A percentile compares a stretch with the other conserved stretches of the same genome.
Conservation (phyloP, 2,797 vertebrate species). For the Muscicapa striata region DNA sequence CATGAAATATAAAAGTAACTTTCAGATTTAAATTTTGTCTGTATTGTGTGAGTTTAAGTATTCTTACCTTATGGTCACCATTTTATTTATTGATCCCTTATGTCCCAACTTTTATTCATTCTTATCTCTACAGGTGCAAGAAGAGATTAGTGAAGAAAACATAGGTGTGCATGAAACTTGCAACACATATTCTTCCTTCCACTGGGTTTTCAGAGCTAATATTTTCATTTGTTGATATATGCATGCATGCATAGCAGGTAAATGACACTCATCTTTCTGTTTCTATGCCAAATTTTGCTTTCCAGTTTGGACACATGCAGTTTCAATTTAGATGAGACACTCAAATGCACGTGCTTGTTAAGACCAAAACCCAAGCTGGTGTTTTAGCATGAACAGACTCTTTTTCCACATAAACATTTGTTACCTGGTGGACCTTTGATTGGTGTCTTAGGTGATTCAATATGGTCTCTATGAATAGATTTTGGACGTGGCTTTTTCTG, state of each 20-base stretch:
- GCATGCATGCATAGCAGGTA: constrained; percentile 61
- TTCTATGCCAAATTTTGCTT: constrained; percentile 9
- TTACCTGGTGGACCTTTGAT: constrained; percentile 93
- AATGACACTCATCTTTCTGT: background rate
- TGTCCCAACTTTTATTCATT: background rate
- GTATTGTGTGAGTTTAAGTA: background rate
- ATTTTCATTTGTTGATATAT: constrained; percentile 31
- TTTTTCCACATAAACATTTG: constrained; percentile 14
- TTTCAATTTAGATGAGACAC: constrained; percentile 18
- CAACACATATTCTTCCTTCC: background rate
- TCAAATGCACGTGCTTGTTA: constrained; percentile 15
- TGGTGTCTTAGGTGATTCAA: constrained; percentile 92
- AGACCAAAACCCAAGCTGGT: constrained; percentile 72
- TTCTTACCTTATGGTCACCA: background rate
- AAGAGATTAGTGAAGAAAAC: background rate
- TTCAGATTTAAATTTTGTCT: background rate
- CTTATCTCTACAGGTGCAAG: constrained; percentile 23
- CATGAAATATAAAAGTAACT: background rate
- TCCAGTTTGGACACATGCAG: constrained; percentile 38
- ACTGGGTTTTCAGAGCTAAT: background rate
- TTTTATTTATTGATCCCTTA: background rate
- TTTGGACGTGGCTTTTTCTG: constrained; percentile 91
- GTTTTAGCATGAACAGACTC: constrained; percentile 72
- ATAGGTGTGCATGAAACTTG: background rate
- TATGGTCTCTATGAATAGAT: constrained; percentile 91